Conservation (phyloP, 2,888 invertebrate genomes). For the Metellina segmentata region DNA sequence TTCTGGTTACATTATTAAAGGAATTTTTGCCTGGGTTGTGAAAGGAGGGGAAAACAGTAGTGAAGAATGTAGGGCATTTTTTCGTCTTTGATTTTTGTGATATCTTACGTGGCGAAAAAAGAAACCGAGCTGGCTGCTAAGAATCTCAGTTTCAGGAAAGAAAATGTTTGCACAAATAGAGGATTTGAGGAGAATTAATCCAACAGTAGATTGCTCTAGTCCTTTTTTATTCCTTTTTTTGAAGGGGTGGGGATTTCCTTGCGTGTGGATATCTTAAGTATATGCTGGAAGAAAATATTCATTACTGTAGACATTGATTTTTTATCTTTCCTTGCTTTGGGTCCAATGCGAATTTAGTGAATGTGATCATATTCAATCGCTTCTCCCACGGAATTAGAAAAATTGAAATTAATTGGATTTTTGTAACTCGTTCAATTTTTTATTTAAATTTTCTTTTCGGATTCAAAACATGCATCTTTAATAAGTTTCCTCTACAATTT, state of each 20-base stretch:
- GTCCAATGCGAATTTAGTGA: neutral
- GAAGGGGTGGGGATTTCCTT: slow-evolving; percentile 5
- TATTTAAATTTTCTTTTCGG: neutral
- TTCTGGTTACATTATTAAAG: slow-evolving; percentile 16
- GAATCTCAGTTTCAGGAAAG: neutral
- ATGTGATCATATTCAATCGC: neutral
- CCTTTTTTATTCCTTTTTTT: slow-evolving; percentile 4
- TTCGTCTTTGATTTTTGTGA: slow-evolving; percentile 6
- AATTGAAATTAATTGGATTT: neutral
- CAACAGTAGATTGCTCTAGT: slow-evolving; percentile 3
- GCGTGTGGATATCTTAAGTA: neutral
- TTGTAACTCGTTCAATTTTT: neutral
- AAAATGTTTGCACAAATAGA: slow-evolving; percentile 17
- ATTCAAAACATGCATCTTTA: neutral
- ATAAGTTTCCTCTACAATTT: neutral
- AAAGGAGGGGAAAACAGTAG: neutral
- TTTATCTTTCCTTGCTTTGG: neutral
- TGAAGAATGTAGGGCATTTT: neutral
- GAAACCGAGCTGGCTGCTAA: neutral
- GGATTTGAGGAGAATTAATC: slow-evolving; percentile 44
- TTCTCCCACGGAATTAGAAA: neutral
- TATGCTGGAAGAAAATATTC: neutral
- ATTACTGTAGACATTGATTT: neutral
- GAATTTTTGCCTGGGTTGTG: neutral
- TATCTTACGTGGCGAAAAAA: slow-evolving; percentile 11